Evolutionary conservation across 1,140 invertebrate genomes (phyloP).

Genomic region (Papilio polytes): DNA sequence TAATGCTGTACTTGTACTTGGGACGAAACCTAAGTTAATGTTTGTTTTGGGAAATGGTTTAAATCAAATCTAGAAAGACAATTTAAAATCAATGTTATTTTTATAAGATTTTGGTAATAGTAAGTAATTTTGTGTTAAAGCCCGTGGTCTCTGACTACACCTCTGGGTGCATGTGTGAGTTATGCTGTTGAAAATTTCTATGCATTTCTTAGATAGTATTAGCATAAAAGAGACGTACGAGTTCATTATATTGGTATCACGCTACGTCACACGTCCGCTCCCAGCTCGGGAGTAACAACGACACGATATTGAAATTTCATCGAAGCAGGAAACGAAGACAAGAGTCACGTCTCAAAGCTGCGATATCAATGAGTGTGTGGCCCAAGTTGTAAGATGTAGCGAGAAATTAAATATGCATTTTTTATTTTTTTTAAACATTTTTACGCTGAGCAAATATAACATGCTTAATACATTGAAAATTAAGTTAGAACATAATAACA

Average conservation of each 20-base stretch:
- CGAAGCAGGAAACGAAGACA: slow-evolving; percentile 44
- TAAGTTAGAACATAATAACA: no score
- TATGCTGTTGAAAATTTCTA: no score
- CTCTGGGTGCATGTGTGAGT: no score
- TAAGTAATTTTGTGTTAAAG: no score
- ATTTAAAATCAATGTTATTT: background rate
- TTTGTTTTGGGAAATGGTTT: background rate
- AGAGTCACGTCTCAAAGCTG: slow-evolving; percentile 42
- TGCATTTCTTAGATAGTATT: no score
- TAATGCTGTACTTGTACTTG: background rate
- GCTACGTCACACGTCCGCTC: slow-evolving; percentile 4
- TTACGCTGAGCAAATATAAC: no score
- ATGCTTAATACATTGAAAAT: no score
- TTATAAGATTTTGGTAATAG: background rate
- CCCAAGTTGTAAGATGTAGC: slow-evolving; percentile 32
- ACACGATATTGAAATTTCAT: slow-evolving; percentile 47
- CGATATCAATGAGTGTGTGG: slow-evolving; percentile 31
- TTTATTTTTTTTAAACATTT: no score
- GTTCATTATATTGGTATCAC: slow-evolving; percentile 18
- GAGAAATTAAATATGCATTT: background rate
- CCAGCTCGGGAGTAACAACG: slow-evolving; percentile 2
- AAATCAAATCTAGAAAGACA: background rate
- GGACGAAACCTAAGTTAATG: background rate
- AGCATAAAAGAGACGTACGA: background rate
- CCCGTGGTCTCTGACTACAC: no score